Evolutionary conservation across 2,888 invertebrate species (phyloP), one percentile per base, ranked within the genome.

Genomic region (Leuctra nigra): DNA sequence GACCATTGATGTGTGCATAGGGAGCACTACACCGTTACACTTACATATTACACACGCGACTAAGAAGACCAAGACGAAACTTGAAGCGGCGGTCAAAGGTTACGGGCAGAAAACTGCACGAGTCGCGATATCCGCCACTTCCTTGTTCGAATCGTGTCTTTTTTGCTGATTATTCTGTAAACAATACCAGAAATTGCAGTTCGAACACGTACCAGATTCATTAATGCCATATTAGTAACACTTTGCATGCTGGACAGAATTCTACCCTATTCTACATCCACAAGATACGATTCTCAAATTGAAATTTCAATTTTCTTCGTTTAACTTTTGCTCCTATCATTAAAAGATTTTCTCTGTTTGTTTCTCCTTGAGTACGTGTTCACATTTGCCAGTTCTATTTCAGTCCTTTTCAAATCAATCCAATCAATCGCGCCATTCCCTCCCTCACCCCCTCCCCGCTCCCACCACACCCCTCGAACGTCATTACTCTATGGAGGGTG

Each of bases 381-480:
- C 47, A 33, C 46, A 47, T 55, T 46, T 41, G 13, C 33, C 14
- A 1, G 54, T 46, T 39, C 41, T 47, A 33, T 35, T 46, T 44
- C 38, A 23, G 22, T 20, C 47, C 33, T 14, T 36, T 58, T 39
- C 38, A 29, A 58, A 54, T 58, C 58, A 58, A 53, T 58, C 54
- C 54, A 58, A 58, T 58, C 57, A 57, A 58, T 54, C 60, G 55
- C 25, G 7, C 25, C 35, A 38, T 56, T 47, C 54, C 47, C 35
- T 54, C 58, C 35, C 52, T 33, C 46, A 52, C 46, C 50, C 23
- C 56, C 46, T 36, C 53, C 55, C 20, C 54, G 44, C 6, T 20
- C 29, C 46, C 41, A 39, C 14, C 47, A 48, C 24, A 35, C 39
- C 23, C 52, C 41, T 23, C 53, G 16, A 33, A 39, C 24, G 29